Evolutionary conservation across 2,888 invertebrate species (phyloP).

Genomic region (Leptinotarsa rubiginosa): DNA sequence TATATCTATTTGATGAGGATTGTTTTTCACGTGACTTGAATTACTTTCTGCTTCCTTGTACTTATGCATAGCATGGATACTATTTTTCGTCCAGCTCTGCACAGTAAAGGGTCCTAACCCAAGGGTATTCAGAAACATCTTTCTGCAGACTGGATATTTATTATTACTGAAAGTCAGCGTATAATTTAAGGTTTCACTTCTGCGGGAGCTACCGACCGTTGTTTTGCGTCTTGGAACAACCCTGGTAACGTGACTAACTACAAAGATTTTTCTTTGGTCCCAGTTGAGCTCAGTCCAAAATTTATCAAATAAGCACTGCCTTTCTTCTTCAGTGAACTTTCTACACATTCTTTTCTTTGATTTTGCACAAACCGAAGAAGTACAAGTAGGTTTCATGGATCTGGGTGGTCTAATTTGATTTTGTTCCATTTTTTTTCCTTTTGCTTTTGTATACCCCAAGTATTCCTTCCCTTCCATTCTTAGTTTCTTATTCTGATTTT

Average conservation of each 20-base stretch:
- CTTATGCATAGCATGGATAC: slow-evolving; percentile 5
- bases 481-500: neutral
- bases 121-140: slow-evolving; percentile 22
- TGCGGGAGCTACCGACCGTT: slow-evolving; percentile 6
- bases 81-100: slow-evolving; percentile 15
- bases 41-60: slow-evolving; percentile 15
- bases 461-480: slow-evolving; percentile 13
- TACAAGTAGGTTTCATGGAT: slow-evolving; percentile 10
- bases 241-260: slow-evolving; percentile 14
- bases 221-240: slow-evolving; percentile 8
- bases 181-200: slow-evolving; percentile 9
- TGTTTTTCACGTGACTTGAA: slow-evolving; percentile 16
- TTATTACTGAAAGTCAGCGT: neutral
- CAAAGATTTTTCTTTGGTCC: slow-evolving; percentile 12
- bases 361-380: slow-evolving; percentile 16
- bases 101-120: slow-evolving; percentile 24
- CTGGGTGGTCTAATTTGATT: slow-evolving; percentile 14
- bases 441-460: slow-evolving; percentile 14
- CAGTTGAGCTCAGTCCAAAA: slow-evolving; percentile 15
- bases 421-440: slow-evolving; percentile 16
- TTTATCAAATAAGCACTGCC: slow-evolving; percentile 5
- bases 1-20: slow-evolving; percentile 3
- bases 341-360: slow-evolving; percentile 3
- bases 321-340: slow-evolving; percentile 15
- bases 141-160: slow-evolving; percentile 22